These are phyloP conservation scores for Latrodectus elegans DNA, from an alignment of 2,888 invertebrate genomes.

Conservation along the genomic window DNA sequence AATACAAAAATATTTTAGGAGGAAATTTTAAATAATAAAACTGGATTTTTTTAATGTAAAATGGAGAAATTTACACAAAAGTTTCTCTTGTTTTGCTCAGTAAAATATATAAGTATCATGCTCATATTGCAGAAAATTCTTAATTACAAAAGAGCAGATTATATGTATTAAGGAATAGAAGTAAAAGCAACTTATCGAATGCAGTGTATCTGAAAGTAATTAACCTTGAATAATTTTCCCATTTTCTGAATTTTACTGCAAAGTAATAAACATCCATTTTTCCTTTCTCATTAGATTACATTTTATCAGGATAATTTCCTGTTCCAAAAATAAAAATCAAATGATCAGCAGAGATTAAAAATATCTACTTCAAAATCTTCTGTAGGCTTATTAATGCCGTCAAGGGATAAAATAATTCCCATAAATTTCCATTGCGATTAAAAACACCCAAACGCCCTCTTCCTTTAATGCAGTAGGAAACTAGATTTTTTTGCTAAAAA, in stretches of 20 bases:
- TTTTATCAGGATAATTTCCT: background rate
- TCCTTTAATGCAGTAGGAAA: conserved; percentile 9
- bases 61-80: too few species aligned
- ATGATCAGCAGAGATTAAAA: conserved; percentile 29
- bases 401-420: conserved; percentile 20
- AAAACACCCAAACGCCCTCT: conserved; percentile 17
- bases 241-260: conserved; percentile 7
- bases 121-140: too few species aligned
- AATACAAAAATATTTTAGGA: too few species aligned
- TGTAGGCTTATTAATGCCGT: background rate
- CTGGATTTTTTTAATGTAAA: too few species aligned
- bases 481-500: conserved; percentile 3
- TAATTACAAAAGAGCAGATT: background rate
- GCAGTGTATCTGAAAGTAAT: conserved; percentile 7
- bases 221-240: conserved; percentile 25
- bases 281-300: background rate
- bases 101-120: too few species aligned
- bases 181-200: background rate
- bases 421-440: conserved; percentile 19
- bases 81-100: too few species aligned
- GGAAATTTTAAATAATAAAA: too few species aligned
- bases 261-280: conserved; percentile 17
- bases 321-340: conserved; percentile 17
- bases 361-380: conserved; percentile 9
- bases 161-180: background rate